Base-by-base conservation (phyloP, 2,888 invertebrate genomes). In the Rotaria macrura region DNA sequence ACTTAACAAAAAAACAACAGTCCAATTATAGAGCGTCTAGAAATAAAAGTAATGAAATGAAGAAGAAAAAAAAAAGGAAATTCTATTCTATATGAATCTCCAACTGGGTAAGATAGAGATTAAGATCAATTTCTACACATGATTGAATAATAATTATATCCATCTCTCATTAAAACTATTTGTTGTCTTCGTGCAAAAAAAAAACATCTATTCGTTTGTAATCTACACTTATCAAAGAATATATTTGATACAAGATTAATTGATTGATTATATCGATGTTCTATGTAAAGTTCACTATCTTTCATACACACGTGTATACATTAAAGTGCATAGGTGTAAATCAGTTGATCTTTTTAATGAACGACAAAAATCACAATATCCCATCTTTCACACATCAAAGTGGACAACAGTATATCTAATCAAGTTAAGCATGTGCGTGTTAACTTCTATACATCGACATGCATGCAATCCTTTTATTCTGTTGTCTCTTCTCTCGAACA, bases 371-470 rank as follows among this genome's bases (percentile, higher is more conserved):
- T n/a, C 55, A 57, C n/a, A 57, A 57, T 29, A 29, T 57, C 25
- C n/a, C 55, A n/a, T 57, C n/a, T 57, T 29, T 57, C 25, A 29
- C n/a, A 57, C 29, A 57, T 57, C 55, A 57, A 57, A 57, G 55
- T 57, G 65, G 65, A 65, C 65, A 65, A 34, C 14, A 65, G 65
- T 65, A 65, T 65, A 65, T 65, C 65, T 65, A 65, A 65, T 65
- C 65, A 65, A 65, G 65, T 34, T 65, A 65, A 65, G 34, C 65
- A 65, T 65, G 65, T 65, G 65, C 65, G 65, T 65, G 65, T 65
- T 65, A 65, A 65, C 65, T 65, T 65, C 17, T 34, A 34, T 34
- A 65, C 20, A 65, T 29, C 34, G 29, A 65, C 65, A 65, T 65
- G 34, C 65, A 65, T 65, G 65, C 65, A 65, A 65, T 34, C 65